Percentiles rank a stretch among this genome's conserved stretches.
phyloP scores from a whole-genome alignment of 2,113 vertebrate genomes.

The Arizona elegans region DNA sequence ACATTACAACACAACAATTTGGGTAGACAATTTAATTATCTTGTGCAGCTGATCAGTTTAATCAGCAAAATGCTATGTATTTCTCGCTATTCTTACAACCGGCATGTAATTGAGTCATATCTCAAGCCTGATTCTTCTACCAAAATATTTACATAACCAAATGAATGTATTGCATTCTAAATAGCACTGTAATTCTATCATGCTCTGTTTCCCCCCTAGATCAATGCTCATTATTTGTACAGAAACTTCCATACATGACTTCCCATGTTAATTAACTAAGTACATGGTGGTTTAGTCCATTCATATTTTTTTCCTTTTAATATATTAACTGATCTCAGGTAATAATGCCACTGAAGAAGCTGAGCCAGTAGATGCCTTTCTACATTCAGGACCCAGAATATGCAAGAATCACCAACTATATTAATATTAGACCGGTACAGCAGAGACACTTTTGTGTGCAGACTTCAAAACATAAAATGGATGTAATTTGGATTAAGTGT shows the following conservation, averaged over 20 bases:
- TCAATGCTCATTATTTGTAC: conserved; percentile 10
- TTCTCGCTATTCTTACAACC: not conserved
- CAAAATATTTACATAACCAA: conserved; percentile 34
- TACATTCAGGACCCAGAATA: conserved; percentile 1
- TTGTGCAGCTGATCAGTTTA: conserved; percentile 21
- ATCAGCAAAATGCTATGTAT: not conserved
- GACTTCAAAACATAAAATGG: not conserved
- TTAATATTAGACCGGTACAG: not conserved
- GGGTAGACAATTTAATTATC: not conserved
- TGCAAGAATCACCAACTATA: not conserved
- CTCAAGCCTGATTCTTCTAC: conserved; percentile 10
- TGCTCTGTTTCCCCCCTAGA: conserved; percentile 19
- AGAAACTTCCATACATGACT: conserved; percentile 4
- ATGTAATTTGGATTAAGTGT: not conserved
- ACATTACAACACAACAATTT: not conserved
- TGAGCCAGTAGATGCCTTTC: conserved; percentile 4
- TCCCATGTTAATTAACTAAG: conserved; percentile 13
- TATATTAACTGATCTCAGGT: not conserved
- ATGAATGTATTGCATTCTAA: not conserved
- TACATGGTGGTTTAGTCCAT: not conserved
- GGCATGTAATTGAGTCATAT: not conserved
- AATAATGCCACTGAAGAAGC: not conserved
- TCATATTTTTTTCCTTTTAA: not conserved
- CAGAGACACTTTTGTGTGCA: not conserved
- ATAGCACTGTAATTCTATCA: not conserved